These are phyloP conservation scores for Ennomos erosarius DNA, from an alignment of 2,888 invertebrate genomes.

Conservation along the genomic window DNA sequence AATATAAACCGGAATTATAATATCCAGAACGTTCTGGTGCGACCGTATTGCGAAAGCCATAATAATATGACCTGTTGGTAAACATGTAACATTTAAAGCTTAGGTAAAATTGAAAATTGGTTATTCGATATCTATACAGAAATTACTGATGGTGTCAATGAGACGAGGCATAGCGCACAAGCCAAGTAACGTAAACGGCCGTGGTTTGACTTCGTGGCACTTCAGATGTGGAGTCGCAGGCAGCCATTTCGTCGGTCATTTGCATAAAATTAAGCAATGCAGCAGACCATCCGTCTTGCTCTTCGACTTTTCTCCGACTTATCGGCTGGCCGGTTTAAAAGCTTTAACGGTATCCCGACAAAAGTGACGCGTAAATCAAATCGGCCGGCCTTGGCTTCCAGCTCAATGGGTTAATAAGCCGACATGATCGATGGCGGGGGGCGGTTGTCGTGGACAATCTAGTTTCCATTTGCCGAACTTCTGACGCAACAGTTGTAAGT, in stretches of 20 bases:
- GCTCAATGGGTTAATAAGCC: constrained; percentile 50
- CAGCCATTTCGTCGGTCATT: constrained; percentile 51
- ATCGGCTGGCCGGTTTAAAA: constrained; percentile 68
- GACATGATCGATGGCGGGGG: constrained; percentile 55
- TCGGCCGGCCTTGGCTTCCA: constrained; percentile 61
- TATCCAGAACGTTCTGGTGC: too few species aligned
- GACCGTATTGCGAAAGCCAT: too few species aligned
- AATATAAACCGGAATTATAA: too few species aligned
- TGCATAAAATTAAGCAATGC: constrained; percentile 68
- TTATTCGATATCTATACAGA: too few species aligned
- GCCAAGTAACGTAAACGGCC: constrained; percentile 2
- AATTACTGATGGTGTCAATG: too few species aligned
- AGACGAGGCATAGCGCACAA: constrained; percentile 29
- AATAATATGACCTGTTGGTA: too few species aligned
- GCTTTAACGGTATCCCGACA: constrained; percentile 75
- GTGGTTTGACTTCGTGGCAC: constrained; percentile 31
- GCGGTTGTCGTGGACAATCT: constrained; percentile 43
- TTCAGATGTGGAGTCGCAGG: constrained; percentile 51
- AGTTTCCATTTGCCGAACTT: constrained; percentile 26
- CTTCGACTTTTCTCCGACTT: constrained; percentile 69
- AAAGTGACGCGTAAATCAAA: constrained; percentile 79
- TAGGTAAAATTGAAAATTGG: too few species aligned
- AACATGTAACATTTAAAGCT: too few species aligned
- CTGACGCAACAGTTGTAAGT: constrained; percentile 28
- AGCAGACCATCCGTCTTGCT: constrained; percentile 67